Evolutionary conservation across 2,113 vertebrate species (phyloP), one percentile per base, ranked within the genome.

Genomic region (Salvelinus namaycush): DNA sequence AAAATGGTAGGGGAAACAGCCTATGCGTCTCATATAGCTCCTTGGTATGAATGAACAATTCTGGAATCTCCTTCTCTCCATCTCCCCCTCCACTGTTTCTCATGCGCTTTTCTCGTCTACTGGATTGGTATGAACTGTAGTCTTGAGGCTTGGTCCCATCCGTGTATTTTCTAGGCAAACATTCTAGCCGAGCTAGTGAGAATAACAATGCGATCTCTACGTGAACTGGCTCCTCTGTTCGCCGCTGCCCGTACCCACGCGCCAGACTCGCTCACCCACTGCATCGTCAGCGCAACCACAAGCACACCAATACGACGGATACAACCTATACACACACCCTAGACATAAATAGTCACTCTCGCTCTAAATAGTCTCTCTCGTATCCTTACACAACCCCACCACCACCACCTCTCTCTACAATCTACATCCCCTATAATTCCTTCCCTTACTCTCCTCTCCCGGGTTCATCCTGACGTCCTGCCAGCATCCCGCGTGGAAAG

Each of bases 191-290:
- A 88, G 89, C 85, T 83, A 92, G 92, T 92, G 92, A 93, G 92
- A 93, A 93, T 94, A 94, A 92, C 93, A 93, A 90, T 87, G 92
- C 89, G 91, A 91, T 93, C 89, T 89, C 62, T 74, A 72, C 71
- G 71, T 84, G 92, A 92, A 92, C 90, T 87, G 89, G 88, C 89
- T 92, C 72, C 90, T 92, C 92, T 94, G 74, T 70, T 72, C 59
- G 11, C 20, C 73, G 92, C 92, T 90, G 93, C 90, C 86, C 92
- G 93, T 92, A 92, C 95, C 95, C 93, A 97, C 95, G 94, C 94
- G 95, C 92, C 91, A 93, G 93, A 94, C 93, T 94, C 90, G 90
- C 89, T 93, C 93, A 93, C 94, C 95, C 94, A 95, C 94, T 94
- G 94, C 96, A 94, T 92, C 93, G 87, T 86, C 79, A 83, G 79